Evolutionary conservation across 1,140 invertebrate species (phyloP).

Genomic region (Onthophagus taurus): DNA sequence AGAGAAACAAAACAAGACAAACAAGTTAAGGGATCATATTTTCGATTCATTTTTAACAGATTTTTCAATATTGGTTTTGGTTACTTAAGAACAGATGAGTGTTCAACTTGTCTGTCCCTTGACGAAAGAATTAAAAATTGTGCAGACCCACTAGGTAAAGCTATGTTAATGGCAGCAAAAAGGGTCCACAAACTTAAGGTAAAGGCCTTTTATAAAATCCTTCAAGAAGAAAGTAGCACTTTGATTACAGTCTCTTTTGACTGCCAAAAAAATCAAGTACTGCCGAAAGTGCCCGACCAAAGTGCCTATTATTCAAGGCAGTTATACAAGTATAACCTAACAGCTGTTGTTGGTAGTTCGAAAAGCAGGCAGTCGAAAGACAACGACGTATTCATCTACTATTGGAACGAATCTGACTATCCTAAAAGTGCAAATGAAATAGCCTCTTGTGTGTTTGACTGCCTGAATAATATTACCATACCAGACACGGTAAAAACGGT

Average conservation of each 20-base stretch:
- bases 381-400: too few species aligned
- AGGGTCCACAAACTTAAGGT: neutral
- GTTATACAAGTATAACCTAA: neutral
- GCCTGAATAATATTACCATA: neutral
- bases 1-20: too few species aligned
- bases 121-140: neutral
- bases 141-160: neutral
- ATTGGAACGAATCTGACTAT: too few species aligned
- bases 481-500: neutral
- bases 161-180: neutral
- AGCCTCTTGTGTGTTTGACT: neutral
- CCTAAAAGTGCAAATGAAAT: slow-evolving; percentile 6
- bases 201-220: slow-evolving; percentile 10
- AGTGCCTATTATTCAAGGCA: neutral
- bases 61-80: neutral
- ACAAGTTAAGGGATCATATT: slow-evolving; percentile 3
- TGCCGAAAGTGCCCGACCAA: neutral
- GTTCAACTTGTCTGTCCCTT: neutral
- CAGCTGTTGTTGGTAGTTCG: too few species aligned
- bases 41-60: neutral
- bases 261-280: slow-evolving; percentile 1
- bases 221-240: neutral
- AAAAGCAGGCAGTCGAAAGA: too few species aligned
- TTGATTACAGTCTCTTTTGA: neutral
- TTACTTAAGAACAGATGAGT: neutral